These are phyloP conservation scores for Amblyjoppa fuscipennis DNA, from an alignment of 2,888 invertebrate species.

Conservation along the genomic window DNA sequence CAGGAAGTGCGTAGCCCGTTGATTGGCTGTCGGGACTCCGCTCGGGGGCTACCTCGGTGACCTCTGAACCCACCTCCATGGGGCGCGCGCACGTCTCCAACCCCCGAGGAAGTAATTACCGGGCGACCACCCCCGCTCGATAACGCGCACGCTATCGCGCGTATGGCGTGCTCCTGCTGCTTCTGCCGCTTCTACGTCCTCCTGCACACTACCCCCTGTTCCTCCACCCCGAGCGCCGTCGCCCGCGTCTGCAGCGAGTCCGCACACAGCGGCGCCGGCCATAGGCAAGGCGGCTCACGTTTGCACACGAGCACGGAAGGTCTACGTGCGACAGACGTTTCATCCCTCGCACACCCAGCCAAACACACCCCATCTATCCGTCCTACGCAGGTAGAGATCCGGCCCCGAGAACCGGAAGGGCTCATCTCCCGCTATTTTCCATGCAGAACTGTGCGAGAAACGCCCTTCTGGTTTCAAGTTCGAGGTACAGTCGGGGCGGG, in stretches of 20 bases:
- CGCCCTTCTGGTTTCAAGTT: too few relatives aligned
- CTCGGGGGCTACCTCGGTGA: slow-evolving; percentile 79
- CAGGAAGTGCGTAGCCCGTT: slow-evolving; percentile 79
- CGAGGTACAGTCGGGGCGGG: not conserved
- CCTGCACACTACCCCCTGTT: slow-evolving; percentile 11
- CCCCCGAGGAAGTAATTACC: slow-evolving; percentile 83
- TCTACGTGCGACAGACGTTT: not conserved
- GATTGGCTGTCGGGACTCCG: slow-evolving; percentile 80
- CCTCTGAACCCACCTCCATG: slow-evolving; percentile 82
- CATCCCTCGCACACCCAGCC: not conserved
- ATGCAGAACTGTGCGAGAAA: too few relatives aligned
- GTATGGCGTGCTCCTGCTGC: slow-evolving; percentile 60
- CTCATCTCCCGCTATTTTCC: too few relatives aligned
- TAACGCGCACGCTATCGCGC: slow-evolving; percentile 79
- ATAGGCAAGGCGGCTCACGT: not conserved
- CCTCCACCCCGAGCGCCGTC: slow-evolving; percentile 21
- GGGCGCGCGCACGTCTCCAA: slow-evolving; percentile 82
- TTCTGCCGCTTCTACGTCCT: slow-evolving; percentile 8
- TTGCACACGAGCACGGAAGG: not conserved
- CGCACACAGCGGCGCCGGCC: slow-evolving; percentile 16
- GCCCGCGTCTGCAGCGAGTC: slow-evolving; percentile 32
- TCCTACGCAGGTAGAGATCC: not conserved
- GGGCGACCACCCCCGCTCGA: slow-evolving; percentile 82
- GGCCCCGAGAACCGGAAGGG: too few relatives aligned
- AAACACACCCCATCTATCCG: not conserved